Base-by-base conservation (phyloP, 1,140 invertebrate species). In the Lysiphlebus fabarum region DNA sequence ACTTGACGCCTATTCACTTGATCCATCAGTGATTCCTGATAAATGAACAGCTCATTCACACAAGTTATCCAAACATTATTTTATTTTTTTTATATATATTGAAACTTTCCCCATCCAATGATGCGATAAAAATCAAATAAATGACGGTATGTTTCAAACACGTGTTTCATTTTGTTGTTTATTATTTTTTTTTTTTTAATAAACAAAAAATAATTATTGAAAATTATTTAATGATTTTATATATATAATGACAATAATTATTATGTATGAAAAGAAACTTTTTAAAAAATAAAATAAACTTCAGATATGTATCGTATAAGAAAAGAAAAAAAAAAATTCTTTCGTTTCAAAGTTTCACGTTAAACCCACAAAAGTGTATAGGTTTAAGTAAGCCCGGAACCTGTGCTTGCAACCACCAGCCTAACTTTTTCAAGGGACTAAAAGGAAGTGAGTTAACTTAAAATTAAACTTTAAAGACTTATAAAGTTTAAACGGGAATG, bases 401-500 rank as follows among this genome's bases (percentile, higher is more conserved):
- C 67, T 43, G 56, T 51, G 53, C 59, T 50, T 42, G 10, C 34
- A 42, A n/a, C 34, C 34, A 12, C 14, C 45, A 43, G 47, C 48
- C 41, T 38, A 37, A 50, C 49, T 36, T 34, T 33, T 36, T 50
- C 36, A 33, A 34, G 6, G 12, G 56, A 58, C 45, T 53, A 53
- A 50, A 26, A 53, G 51, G 53, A 53, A 47, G 50, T 51, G 38
- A 63, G 62, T 60, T 66, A 69, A 66, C 62, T 65, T 70, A 66
- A 71, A 71, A 69, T 71, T 71, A 71, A 71, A 70, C 61, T 71
- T 67, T 69, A 69, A 68, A 71, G 69, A 70, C 70, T 71, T 70
- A 68, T 69, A 71, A 69, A 67, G 63, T 65, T 63, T 58, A 48
- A 42, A 50, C 34, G 17, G 33, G 45, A 37, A 26, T 56, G 17